A percentile compares a stretch with the other conserved stretches of the same genome.
Conservation (phyloP, 2,113 vertebrate genomes). For the Trichechus manatus region DNA sequence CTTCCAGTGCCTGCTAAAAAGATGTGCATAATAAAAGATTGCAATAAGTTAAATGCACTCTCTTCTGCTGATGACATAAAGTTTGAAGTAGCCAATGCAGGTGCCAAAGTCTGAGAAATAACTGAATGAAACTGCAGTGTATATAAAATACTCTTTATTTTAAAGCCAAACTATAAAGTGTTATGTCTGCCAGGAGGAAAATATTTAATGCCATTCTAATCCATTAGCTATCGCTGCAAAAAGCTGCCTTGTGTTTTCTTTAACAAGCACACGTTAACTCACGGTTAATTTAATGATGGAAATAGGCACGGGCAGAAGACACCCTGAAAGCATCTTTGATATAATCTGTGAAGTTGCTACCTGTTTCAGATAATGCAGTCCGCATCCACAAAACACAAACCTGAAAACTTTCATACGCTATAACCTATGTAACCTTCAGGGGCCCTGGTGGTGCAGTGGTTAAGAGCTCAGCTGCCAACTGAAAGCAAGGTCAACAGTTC, state of each 20-base stretch:
- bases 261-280: constrained; percentile 90
- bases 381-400: background rate
- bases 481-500: too few relatives aligned
- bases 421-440: background rate
- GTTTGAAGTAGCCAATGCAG: constrained; percentile 74
- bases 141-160: constrained; percentile 80
- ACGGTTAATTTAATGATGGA: constrained; percentile 88
- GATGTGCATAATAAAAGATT: constrained; percentile 60
- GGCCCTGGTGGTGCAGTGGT: too few relatives aligned
- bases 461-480: too few relatives aligned
- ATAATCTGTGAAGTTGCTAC: constrained; percentile 77
- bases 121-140: constrained; percentile 81
- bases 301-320: constrained; percentile 79
- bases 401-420: background rate
- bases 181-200: constrained; percentile 87
- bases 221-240: constrained; percentile 86
- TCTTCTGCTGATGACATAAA: constrained; percentile 76
- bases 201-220: constrained; percentile 88
- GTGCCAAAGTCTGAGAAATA: constrained; percentile 79
- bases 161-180: constrained; percentile 87
- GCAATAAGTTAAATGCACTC: constrained; percentile 73
- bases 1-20: constrained; percentile 54
- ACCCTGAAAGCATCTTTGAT: constrained; percentile 84
- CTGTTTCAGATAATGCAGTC: constrained; percentile 77
- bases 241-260: constrained; percentile 87